These are phyloP conservation scores for Limnephilus rhombicus DNA, from an alignment of 2,888 invertebrate species.

Conservation along the genomic window DNA sequence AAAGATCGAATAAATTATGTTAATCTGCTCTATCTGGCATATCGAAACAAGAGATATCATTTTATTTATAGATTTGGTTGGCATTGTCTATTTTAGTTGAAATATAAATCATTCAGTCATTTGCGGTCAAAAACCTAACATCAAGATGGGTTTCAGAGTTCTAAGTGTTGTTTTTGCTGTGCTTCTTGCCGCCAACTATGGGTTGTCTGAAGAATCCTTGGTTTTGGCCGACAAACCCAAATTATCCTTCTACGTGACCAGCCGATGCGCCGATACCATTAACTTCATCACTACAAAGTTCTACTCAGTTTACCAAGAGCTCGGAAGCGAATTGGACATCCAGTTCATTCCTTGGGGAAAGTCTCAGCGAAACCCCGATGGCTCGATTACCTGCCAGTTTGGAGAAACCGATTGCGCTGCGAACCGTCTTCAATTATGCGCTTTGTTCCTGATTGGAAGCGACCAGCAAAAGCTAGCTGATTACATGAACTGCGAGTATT, in stretches of 20 bases:
- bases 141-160: slow-evolving; percentile 14
- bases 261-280: slow-evolving; percentile 72
- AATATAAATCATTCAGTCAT: not conserved
- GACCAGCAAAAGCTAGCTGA: slow-evolving; percentile 66
- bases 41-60: not conserved
- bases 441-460: slow-evolving; percentile 68
- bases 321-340: slow-evolving; percentile 71
- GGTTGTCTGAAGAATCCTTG: not conserved
- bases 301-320: slow-evolving; percentile 70
- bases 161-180: slow-evolving; percentile 2
- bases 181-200: not conserved
- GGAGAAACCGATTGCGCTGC: slow-evolving; percentile 73
- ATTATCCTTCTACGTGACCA: slow-evolving; percentile 68
- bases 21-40: not conserved
- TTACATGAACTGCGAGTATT: slow-evolving; percentile 74
- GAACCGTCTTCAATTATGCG: slow-evolving; percentile 74
- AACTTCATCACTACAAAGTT: slow-evolving; percentile 70
- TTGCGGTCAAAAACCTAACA: not conserved
- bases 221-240: slow-evolving; percentile 45
- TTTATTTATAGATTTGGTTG: not conserved
- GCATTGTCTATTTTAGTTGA: not conserved
- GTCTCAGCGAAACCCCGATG: slow-evolving; percentile 69
- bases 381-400: slow-evolving; percentile 71
- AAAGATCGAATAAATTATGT: not conserved
- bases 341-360: slow-evolving; percentile 76